Conservation (phyloP, 2,888 invertebrate genomes). For the Chironomus riparius region DNA sequence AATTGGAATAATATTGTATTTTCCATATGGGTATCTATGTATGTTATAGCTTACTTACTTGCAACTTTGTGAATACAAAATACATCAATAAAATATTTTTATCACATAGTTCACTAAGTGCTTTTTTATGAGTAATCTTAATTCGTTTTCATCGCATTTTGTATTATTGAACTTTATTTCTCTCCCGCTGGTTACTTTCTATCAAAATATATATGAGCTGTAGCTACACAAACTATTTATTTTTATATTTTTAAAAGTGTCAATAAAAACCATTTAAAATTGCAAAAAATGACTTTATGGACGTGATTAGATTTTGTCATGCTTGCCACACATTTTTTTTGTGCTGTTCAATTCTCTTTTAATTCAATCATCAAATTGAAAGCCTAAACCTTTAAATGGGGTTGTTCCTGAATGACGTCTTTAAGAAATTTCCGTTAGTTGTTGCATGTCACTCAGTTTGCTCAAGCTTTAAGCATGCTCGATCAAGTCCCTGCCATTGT, state of each 20-base stretch:
- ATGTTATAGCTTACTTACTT: not conserved
- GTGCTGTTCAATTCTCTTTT: not conserved
- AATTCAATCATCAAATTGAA: not conserved
- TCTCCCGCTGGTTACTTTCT: not conserved
- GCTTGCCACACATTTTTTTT: not conserved
- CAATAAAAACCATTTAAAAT: slow-evolving; percentile 7
- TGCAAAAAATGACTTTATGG: not conserved
- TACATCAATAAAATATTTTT: not conserved
- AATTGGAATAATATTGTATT: no score
- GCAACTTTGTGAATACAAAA: not conserved
- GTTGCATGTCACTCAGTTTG: no score
- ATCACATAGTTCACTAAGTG: not conserved
- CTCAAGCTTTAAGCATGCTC: no score
- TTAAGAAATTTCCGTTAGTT: no score
- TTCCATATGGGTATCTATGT: no score
- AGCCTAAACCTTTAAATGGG: no score
- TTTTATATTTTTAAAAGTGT: not conserved
- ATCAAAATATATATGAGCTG: no score
- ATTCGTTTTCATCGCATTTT: not conserved
- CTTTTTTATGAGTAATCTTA: slow-evolving; percentile 2
- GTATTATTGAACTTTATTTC: not conserved
- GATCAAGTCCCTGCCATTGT: no score
- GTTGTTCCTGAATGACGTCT: no score
- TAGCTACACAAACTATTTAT: no score
- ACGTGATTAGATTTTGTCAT: slow-evolving; percentile 19